phyloP scores from a whole-genome alignment of 2,888 invertebrate genomes.

The Polietes domitor region DNA sequence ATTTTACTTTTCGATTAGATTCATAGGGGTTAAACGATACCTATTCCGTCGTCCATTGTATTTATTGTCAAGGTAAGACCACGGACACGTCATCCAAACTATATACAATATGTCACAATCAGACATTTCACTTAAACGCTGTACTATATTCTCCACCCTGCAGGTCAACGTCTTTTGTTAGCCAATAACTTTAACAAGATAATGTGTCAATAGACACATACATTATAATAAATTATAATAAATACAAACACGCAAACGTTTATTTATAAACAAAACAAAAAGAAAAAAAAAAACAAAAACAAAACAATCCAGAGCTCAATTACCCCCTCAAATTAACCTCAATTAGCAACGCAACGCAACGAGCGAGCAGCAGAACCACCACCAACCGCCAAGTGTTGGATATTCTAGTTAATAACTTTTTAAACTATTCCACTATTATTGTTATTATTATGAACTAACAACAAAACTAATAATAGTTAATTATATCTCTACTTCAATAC shows the following conservation, averaged over 20 bases:
- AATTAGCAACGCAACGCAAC: constrained; percentile 26
- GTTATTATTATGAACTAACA: background rate
- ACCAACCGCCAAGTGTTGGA: constrained; percentile 9
- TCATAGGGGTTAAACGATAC: too few species aligned
- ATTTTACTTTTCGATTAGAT: too few species aligned
- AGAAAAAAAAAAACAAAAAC: background rate
- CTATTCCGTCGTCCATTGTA: too few species aligned
- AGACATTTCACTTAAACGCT: too few species aligned
- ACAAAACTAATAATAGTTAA: background rate
- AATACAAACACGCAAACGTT: background rate
- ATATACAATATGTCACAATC: too few species aligned
- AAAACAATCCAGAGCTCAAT: too few species aligned
- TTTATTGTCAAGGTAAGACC: too few species aligned
- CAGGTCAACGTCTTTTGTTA: background rate
- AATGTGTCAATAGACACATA: too few species aligned
- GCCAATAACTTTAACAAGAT: too few species aligned
- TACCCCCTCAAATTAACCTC: constrained; percentile 28
- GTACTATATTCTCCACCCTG: too few species aligned
- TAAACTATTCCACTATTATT: constrained; percentile 23
- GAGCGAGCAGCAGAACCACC: too few species aligned
- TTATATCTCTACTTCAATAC: background rate
- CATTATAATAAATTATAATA: constrained; percentile 11
- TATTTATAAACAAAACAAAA: background rate
- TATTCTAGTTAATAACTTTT: constrained; percentile 17
- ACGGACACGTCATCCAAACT: too few species aligned